phyloP scores from a whole-genome alignment of 2,113 vertebrate species.

The Gopherus evgoodei region DNA sequence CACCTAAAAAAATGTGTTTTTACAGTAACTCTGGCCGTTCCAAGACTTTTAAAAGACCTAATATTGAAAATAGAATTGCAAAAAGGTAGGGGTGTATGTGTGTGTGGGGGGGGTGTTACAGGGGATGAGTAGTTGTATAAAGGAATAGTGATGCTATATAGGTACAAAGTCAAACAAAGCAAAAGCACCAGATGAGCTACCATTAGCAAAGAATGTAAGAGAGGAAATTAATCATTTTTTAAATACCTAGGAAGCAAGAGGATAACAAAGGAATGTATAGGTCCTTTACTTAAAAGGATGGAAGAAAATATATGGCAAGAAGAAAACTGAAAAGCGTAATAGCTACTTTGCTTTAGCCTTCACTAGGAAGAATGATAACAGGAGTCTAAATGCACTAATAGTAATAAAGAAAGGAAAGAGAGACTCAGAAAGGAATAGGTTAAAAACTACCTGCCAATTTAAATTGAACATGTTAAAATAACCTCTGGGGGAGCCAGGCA shows the following conservation, averaged over 20 bases:
- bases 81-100: background rate
- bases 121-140: background rate
- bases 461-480: conserved; percentile 67
- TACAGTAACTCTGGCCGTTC: background rate
- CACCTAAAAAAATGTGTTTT: background rate
- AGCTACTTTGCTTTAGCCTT: conserved; percentile 51
- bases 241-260: conserved; percentile 33
- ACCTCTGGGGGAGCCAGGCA: conserved; percentile 55
- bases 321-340: conserved; percentile 60
- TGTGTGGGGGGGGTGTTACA: background rate
- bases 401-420: conserved; percentile 37
- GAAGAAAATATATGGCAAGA: background rate
- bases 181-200: conserved; percentile 44
- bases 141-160: background rate
- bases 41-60: background rate
- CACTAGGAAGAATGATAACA: conserved; percentile 38
- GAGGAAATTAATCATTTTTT: conserved; percentile 49
- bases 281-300: conserved; percentile 29
- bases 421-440: conserved; percentile 67
- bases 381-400: conserved; percentile 49
- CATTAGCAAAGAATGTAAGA: conserved; percentile 59
- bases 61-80: background rate
- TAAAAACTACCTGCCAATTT: conserved; percentile 63
- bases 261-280: conserved; percentile 48
- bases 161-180: background rate